phyloP scores from a whole-genome alignment of 2,888 invertebrate genomes.

The Andrena haemorrhoa region DNA sequence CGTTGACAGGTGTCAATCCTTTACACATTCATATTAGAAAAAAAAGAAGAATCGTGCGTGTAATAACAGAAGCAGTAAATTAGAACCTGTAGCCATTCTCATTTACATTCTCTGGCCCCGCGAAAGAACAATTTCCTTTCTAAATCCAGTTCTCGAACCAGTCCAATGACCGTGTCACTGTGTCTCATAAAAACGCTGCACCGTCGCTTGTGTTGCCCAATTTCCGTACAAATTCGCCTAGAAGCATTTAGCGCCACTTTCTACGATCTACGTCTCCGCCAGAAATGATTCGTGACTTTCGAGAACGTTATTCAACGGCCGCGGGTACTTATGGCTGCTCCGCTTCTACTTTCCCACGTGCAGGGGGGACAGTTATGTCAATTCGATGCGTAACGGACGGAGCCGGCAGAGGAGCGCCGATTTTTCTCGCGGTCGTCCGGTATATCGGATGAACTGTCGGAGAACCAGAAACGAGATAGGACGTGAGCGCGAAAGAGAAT shows the following conservation, averaged over 20 bases:
- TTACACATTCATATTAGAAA: too few species aligned
- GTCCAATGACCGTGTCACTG: slow-evolving; percentile 24
- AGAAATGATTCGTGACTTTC: neutral
- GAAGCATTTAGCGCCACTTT: neutral
- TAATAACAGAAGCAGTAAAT: neutral
- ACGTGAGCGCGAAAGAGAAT: slow-evolving; percentile 58
- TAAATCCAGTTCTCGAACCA: neutral
- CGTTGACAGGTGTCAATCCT: too few species aligned
- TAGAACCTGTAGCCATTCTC: neutral
- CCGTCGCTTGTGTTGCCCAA: neutral
- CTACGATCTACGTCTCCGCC: neutral
- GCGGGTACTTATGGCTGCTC: neutral
- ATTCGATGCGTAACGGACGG: slow-evolving; percentile 38
- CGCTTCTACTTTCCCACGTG: slow-evolving; percentile 55
- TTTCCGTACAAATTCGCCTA: neutral
- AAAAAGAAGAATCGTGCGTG: too few species aligned
- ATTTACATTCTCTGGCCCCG: too few species aligned
- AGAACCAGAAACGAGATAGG: slow-evolving; percentile 53
- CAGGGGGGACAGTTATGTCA: slow-evolving; percentile 51
- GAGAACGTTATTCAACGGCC: slow-evolving; percentile 26
- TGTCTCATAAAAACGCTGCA: neutral
- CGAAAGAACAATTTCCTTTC: neutral
- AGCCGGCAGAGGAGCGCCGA: slow-evolving; percentile 39
- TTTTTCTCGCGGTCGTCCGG: slow-evolving; percentile 64
- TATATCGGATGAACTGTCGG: slow-evolving; percentile 62